Percentiles rank a stretch among this genome's conserved stretches.
Evolutionary conservation across 2,888 invertebrate genomes (phyloP).

Genomic region (Drosophila anomalata): DNA sequence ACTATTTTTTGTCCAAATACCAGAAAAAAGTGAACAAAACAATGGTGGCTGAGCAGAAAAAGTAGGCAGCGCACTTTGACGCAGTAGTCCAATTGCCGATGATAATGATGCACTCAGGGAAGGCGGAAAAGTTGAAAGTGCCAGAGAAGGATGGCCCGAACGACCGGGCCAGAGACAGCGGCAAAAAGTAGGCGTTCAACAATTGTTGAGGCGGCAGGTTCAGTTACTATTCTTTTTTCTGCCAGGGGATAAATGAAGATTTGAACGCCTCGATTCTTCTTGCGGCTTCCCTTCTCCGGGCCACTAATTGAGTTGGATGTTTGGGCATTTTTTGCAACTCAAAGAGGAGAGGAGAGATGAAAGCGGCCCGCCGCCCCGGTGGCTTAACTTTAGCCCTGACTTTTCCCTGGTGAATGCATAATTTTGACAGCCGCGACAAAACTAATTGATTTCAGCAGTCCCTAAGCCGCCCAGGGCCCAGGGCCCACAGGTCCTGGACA

Average conservation of each 20-base stretch:
- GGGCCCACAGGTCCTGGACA: constrained; percentile 54
- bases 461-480: constrained; percentile 70
- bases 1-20: constrained; percentile 64
- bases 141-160: constrained; percentile 30
- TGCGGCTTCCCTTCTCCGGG: constrained; percentile 33
- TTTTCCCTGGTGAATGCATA: constrained; percentile 47
- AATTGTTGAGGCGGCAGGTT: constrained; percentile 42
- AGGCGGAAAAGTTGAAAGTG: constrained; percentile 79
- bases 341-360: constrained; percentile 23
- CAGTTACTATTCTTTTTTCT: constrained; percentile 35
- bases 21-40: constrained; percentile 40
- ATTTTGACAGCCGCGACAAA: constrained; percentile 83
- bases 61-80: constrained; percentile 72
- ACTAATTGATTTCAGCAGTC: constrained; percentile 84
- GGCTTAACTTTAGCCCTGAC: constrained; percentile 51
- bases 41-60: constrained; percentile 43
- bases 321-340: constrained; percentile 68
- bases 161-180: constrained; percentile 18
- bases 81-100: constrained; percentile 81
- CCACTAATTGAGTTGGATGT: constrained; percentile 80
- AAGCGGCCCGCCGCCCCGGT: constrained; percentile 20
- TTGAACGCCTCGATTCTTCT: constrained; percentile 69
- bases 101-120: constrained; percentile 78
- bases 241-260: constrained; percentile 76
- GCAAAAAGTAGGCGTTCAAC: constrained; percentile 47